phyloP scores from a whole-genome alignment of 2,113 vertebrate genomes.

The Microcebus murinus region DNA sequence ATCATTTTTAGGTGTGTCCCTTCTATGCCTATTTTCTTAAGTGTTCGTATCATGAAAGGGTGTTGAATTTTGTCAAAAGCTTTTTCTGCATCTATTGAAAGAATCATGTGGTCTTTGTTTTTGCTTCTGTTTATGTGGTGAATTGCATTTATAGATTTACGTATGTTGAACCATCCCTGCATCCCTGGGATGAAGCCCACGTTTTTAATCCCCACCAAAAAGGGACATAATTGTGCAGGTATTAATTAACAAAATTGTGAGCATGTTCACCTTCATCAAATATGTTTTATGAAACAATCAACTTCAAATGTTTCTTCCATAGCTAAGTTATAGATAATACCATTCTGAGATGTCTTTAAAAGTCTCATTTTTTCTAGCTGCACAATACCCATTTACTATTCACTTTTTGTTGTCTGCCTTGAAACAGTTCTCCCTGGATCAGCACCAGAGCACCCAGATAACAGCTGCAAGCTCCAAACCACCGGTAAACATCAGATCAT shows the following conservation, averaged over 20 bases:
- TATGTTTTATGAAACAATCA: not conserved
- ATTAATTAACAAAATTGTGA: not conserved
- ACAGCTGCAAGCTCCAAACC: not conserved
- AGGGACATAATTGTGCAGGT: conserved; percentile 10
- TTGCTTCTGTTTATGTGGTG: too few relatives aligned
- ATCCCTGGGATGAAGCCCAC: too few relatives aligned
- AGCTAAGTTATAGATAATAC: not conserved
- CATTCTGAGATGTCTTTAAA: not conserved
- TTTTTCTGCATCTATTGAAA: too few relatives aligned
- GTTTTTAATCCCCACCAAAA: conserved; percentile 22
- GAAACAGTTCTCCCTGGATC: not conserved
- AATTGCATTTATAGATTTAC: too few relatives aligned
- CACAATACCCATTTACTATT: not conserved
- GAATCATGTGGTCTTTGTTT: too few relatives aligned
- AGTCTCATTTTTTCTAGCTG: not conserved
- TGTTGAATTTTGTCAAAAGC: too few relatives aligned
- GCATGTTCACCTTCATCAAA: conserved; percentile 32
- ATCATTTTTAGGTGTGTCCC: too few relatives aligned
- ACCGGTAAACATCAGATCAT: not conserved
- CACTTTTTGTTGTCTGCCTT: not conserved
- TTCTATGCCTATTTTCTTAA: too few relatives aligned
- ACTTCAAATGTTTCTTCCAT: not conserved
- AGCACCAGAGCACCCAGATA: not conserved
- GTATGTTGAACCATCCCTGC: too few relatives aligned
- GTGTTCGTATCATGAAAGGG: too few relatives aligned